These are phyloP conservation scores for Monopterus albus DNA, from an alignment of 2,113 vertebrate species.

Conservation along the genomic window DNA sequence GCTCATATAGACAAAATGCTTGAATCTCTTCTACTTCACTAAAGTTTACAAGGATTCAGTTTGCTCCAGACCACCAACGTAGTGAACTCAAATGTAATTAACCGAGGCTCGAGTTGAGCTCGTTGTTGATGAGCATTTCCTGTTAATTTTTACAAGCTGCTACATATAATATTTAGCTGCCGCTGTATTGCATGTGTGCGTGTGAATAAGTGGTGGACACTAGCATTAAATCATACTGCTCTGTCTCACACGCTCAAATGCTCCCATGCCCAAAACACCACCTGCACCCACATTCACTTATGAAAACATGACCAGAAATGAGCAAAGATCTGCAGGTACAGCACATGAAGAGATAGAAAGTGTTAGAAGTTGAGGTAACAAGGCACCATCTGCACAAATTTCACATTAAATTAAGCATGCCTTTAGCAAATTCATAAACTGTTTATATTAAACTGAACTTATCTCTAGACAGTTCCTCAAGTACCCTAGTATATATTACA, in stretches of 20 bases:
- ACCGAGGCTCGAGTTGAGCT: neutral
- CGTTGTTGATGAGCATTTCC: neutral
- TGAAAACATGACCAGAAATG: neutral
- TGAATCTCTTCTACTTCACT: neutral
- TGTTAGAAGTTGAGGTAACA: conserved; percentile 13
- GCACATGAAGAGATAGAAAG: neutral
- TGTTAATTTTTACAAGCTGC: neutral
- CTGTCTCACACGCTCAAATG: conserved; percentile 15
- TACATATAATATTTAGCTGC: conserved; percentile 17
- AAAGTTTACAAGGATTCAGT: neutral
- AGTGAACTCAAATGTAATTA: neutral
- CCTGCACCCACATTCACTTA: conserved; percentile 24
- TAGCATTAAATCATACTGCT: neutral
- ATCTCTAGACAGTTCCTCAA: conserved; percentile 26
- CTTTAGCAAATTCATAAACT: conserved; percentile 1
- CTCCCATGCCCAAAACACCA: neutral
- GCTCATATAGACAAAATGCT: neutral
- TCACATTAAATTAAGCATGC: conserved; percentile 17
- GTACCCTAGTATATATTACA: conserved; percentile 18
- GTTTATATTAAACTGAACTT: conserved; percentile 18
- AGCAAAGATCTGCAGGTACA: neutral
- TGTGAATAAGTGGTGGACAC: conserved; percentile 28
- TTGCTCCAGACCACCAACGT: neutral
- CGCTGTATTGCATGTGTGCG: conserved; percentile 3
- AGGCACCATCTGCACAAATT: conserved; percentile 14